phyloP scores from a whole-genome alignment of 2,888 invertebrate species.

The Zhengitettix transpicula region DNA sequence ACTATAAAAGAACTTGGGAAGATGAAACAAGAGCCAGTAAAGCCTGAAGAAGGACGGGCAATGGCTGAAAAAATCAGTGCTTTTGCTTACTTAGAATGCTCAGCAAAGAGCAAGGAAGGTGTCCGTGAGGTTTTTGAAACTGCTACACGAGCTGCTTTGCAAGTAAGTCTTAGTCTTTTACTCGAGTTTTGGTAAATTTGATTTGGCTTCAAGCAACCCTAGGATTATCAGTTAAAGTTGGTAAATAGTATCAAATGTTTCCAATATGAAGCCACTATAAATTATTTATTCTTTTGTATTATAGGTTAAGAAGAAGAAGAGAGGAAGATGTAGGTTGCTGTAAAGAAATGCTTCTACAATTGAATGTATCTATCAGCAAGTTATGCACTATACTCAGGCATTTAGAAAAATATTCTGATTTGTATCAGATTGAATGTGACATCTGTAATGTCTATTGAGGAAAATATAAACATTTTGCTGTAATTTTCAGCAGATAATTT shows the following conservation, averaged over 20 bases:
- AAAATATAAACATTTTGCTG: background rate
- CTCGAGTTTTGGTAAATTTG: background rate
- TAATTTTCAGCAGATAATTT: background rate
- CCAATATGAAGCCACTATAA: background rate
- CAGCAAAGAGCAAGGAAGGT: constrained; percentile 98
- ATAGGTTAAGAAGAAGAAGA: constrained; percentile 73
- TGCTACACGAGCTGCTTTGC: constrained; percentile 92
- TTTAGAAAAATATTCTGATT: background rate
- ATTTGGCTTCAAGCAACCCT: background rate
- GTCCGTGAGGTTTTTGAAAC: constrained; percentile 98
- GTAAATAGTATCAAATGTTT: background rate
- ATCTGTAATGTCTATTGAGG: background rate
- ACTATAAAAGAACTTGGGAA: constrained; percentile 89
- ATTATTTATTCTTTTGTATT: constrained; percentile 15
- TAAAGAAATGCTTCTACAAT: constrained; percentile 26
- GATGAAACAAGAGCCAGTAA: constrained; percentile 98
- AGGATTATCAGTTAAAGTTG: background rate
- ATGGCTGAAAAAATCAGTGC: constrained; percentile 99
- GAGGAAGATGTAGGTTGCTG: constrained; percentile 73
- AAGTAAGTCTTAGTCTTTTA: constrained; percentile 36
- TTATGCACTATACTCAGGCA: too few relatives aligned
- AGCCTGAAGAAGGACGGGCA: constrained; percentile 88
- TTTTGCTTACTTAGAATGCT: constrained; percentile 95
- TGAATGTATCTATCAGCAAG: too few relatives aligned
- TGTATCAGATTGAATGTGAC: background rate